A percentile compares a stretch with the other conserved stretches of the same genome.
Evolutionary conservation across 92 coral and sea anemone species (phyloP).

Genomic region (Siderastrea radians): DNA sequence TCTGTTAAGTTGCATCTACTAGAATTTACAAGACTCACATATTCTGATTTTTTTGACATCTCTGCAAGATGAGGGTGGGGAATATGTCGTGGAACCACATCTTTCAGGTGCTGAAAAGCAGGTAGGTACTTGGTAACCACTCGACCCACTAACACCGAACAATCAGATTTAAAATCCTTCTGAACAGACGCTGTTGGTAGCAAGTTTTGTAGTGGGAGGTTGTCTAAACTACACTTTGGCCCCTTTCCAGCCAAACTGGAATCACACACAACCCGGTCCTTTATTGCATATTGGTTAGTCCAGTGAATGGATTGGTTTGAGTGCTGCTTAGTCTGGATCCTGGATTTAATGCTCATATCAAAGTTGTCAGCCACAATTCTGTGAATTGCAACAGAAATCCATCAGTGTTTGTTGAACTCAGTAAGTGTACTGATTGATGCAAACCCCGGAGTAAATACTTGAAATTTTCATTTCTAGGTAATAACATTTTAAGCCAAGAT

Average conservation of each 20-base stretch:
- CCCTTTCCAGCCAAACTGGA: not conserved
- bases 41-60: slow-evolving; percentile 39
- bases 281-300: slow-evolving; percentile 64
- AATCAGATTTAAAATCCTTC: slow-evolving; percentile 38
- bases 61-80: slow-evolving; percentile 37
- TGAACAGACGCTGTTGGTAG: slow-evolving; percentile 56
- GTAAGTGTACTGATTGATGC: too few species aligned
- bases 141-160: slow-evolving; percentile 52
- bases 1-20: too few species aligned
- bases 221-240: slow-evolving; percentile 30
- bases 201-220: slow-evolving; percentile 44
- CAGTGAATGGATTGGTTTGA: slow-evolving; percentile 62
- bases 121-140: slow-evolving; percentile 44
- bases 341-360: slow-evolving; percentile 53
- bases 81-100: slow-evolving; percentile 44
- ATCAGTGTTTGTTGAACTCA: too few species aligned
- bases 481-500: too few species aligned
- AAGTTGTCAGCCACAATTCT: slow-evolving; percentile 70
- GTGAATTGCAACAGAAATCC: too few species aligned
- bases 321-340: slow-evolving; percentile 54
- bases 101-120: slow-evolving; percentile 43
- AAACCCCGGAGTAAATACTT: not conserved
- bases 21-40: too few species aligned
- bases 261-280: slow-evolving; percentile 34
- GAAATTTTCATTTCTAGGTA: too few species aligned